Evolutionary conservation across 2,888 invertebrate genomes (phyloP).

Genomic region (Troides oblongomaculatus): DNA sequence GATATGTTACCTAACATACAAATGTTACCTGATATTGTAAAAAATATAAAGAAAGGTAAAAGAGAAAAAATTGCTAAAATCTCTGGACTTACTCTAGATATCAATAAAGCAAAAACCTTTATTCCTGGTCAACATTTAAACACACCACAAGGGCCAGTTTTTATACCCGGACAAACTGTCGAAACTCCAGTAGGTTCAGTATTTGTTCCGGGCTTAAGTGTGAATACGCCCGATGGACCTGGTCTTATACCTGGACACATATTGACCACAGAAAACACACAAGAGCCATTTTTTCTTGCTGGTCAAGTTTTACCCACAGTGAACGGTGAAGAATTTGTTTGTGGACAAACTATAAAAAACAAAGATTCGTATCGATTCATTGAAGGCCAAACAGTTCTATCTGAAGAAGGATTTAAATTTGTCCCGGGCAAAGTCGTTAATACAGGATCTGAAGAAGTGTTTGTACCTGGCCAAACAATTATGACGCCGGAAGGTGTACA

Average conservation of each 20-base stretch:
- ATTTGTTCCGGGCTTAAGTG: slow-evolving; percentile 87
- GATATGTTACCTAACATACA: slow-evolving; percentile 82
- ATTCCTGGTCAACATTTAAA: slow-evolving; percentile 86
- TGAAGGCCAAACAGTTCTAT: slow-evolving; percentile 82
- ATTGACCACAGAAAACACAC: slow-evolving; percentile 78
- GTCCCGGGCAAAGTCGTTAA: slow-evolving; percentile 80
- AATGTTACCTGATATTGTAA: slow-evolving; percentile 82
- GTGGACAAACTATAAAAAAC: slow-evolving; percentile 82
- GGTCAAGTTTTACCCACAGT: slow-evolving; percentile 83
- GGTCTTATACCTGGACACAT: slow-evolving; percentile 87
- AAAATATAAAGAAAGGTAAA: slow-evolving; percentile 80
- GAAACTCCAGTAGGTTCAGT: slow-evolving; percentile 83
- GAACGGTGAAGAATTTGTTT: slow-evolving; percentile 80
- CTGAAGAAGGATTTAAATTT: slow-evolving; percentile 82
- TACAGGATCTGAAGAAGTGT: slow-evolving; percentile 71
- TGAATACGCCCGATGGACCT: slow-evolving; percentile 84
- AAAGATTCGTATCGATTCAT: slow-evolving; percentile 78
- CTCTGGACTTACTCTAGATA: slow-evolving; percentile 82
- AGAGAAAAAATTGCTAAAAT: slow-evolving; percentile 81
- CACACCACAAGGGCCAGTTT: slow-evolving; percentile 84
- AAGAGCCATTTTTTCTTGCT: slow-evolving; percentile 83
- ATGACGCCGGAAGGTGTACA: slow-evolving; percentile 80
- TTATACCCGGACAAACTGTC: slow-evolving; percentile 88
- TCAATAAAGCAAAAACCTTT: slow-evolving; percentile 84
- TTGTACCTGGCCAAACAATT: slow-evolving; percentile 83